These are phyloP conservation scores for Drosophila monieri DNA, from an alignment of 2,888 invertebrate genomes.

Conservation along the genomic window DNA sequence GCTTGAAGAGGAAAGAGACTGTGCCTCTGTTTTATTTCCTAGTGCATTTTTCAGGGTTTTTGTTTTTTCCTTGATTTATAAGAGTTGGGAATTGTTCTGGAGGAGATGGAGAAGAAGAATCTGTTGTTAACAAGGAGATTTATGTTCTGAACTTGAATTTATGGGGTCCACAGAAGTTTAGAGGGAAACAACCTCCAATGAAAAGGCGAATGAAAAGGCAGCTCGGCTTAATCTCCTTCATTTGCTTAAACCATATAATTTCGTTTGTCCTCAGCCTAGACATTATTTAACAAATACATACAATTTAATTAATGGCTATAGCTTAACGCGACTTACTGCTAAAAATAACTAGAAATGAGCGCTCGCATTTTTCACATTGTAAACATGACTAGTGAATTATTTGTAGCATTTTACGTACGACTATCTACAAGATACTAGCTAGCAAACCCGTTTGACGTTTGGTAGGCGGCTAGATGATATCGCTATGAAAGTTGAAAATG, in stretches of 20 bases:
- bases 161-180: slow-evolving; percentile 17
- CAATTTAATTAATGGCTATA: slow-evolving; percentile 16
- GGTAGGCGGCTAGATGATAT: slow-evolving; percentile 46
- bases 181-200: not conserved
- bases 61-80: slow-evolving; percentile 40
- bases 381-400: slow-evolving; percentile 81
- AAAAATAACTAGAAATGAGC: slow-evolving; percentile 62
- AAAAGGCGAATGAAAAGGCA: not conserved
- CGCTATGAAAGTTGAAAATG: slow-evolving; percentile 36
- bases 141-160: slow-evolving; percentile 31
- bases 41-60: slow-evolving; percentile 22
- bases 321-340: slow-evolving; percentile 13
- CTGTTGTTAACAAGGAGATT: slow-evolving; percentile 38
- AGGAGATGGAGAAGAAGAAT: slow-evolving; percentile 11
- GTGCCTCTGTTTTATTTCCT: slow-evolving; percentile 18
- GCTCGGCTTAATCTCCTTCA: not conserved
- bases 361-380: slow-evolving; percentile 81
- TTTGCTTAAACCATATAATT: slow-evolving; percentile 43
- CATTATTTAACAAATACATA: slow-evolving; percentile 40
- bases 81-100: slow-evolving; percentile 18
- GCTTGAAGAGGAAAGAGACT: slow-evolving; percentile 20
- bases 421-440: slow-evolving; percentile 55
- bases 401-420: slow-evolving; percentile 52
- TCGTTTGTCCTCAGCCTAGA: slow-evolving; percentile 58
- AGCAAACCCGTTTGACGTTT: slow-evolving; percentile 64